Evolutionary conservation across 2,113 vertebrate genomes (phyloP).

Genomic region (Catharus bicknelli): DNA sequence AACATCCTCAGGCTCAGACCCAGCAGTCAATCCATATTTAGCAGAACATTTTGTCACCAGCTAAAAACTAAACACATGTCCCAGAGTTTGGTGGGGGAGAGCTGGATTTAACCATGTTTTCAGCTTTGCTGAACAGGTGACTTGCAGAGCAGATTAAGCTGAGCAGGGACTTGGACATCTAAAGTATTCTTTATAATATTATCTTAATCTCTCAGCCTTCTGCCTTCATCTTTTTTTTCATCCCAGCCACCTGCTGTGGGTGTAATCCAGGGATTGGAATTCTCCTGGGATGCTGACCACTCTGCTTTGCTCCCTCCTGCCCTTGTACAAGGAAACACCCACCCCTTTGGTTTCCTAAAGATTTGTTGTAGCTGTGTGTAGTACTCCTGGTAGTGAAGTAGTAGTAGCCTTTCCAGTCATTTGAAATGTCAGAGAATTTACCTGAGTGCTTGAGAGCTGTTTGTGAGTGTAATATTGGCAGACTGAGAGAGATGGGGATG

Average conservation of each 20-base stretch:
- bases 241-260: neutral
- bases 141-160: neutral
- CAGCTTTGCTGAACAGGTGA: neutral
- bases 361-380: fast-evolving
- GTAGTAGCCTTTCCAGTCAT: neutral
- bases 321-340: neutral
- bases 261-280: neutral
- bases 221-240: neutral
- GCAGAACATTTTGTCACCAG: neutral
- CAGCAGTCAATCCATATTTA: neutral
- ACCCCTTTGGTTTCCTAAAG: neutral
- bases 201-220: neutral
- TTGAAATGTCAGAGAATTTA: neutral
- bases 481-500: neutral
- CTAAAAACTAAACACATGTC: neutral
- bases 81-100: neutral
- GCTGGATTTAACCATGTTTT: neutral
- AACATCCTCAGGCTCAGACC: neutral
- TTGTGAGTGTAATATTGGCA: neutral
- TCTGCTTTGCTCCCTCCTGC: neutral
- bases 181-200: neutral
- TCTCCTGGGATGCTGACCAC: neutral
- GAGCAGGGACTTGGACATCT: neutral
- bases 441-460: neutral
- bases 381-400: neutral